Evolutionary conservation across 1,140 invertebrate genomes (phyloP), one percentile per base, ranked within the genome.

Genomic region (Polypedilum pembai): DNA sequence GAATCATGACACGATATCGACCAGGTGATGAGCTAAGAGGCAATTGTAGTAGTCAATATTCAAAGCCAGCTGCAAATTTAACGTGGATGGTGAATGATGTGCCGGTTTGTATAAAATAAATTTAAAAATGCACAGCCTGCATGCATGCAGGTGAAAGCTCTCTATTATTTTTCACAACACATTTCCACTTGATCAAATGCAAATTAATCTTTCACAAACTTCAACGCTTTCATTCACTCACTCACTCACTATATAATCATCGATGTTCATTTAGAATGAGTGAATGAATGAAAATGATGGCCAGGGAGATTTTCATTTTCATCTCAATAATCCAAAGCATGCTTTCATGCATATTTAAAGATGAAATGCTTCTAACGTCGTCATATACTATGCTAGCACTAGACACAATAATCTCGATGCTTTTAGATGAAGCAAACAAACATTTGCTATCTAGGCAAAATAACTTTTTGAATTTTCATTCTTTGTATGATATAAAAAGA

Each of bases 21-120:
- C 77, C 86, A 12, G 86, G 85, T 21, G 88, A 90, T 74, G 80
- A 76, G 21, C 79, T 90, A 10, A 82, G 83, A 78, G 85, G 85
- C n/a, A 87, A 86, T 77, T 90, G 89, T 78, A 85, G 84, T 69
- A 87, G 87, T 18, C 81, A 80, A 76, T 80, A 84, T 76, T 89
- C 88, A 56, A 84, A 84, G 78, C 89, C 89, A 33, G 86, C 88
- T 8, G 88, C 87, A 41, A 89, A 89, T 80, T 83, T 91, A 63
- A 88, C 87, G 20, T 91, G 89, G 89, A 86, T 85, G 77, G 85
- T 90, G 76, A 91, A 91, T 79, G 85, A 85, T 76, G 80, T 73
- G 3, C 33, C 73, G 63, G 75, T 75, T 40, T 41, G 75, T 74
- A 69, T 40, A 41, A 45, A 7, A 74, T 24, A 66, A 66, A 66